Evolutionary conservation across 2,888 invertebrate species (phyloP).

Genomic region (Caenorhabditis japonica): DNA sequence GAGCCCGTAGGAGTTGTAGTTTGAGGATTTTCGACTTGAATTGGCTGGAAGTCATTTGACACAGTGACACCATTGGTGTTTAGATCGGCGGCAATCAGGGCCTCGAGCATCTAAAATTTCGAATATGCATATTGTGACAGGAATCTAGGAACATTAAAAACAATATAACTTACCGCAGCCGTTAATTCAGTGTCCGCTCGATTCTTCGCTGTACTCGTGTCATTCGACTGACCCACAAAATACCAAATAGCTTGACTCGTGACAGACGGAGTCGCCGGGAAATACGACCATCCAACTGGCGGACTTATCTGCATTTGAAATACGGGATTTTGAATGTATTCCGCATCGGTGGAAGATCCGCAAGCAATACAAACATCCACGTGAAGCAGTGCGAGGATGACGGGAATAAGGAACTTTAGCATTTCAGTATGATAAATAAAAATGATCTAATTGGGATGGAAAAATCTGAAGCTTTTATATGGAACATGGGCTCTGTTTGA

Average conservation of each 20-base stretch:
- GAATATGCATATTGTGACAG: too few relatives aligned
- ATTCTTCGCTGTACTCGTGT: slow-evolving; percentile 57
- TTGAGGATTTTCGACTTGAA: slow-evolving; percentile 59
- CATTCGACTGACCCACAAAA: slow-evolving; percentile 66
- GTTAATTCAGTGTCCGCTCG: slow-evolving; percentile 58
- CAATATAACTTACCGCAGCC: slow-evolving; percentile 50
- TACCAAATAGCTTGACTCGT: slow-evolving; percentile 57
- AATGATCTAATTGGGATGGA: too few relatives aligned
- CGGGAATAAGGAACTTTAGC: slow-evolving; percentile 15
- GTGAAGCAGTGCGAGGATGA: slow-evolving; percentile 3
- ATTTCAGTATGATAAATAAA: too few relatives aligned
- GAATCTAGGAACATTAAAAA: too few relatives aligned
- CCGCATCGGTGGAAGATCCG: slow-evolving; percentile 53
- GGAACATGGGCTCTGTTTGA: slow-evolving; percentile 13
- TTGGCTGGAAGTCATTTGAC: slow-evolving; percentile 58
- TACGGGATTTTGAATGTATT: slow-evolving; percentile 61
- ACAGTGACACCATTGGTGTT: slow-evolving; percentile 54
- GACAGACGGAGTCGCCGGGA: slow-evolving; percentile 57
- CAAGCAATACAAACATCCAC: slow-evolving; percentile 22
- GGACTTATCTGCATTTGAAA: slow-evolving; percentile 67
- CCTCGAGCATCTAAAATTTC: slow-evolving; percentile 59
- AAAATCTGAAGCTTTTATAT: slow-evolving; percentile 19
- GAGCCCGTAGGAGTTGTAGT: slow-evolving; percentile 54
- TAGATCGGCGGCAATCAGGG: slow-evolving; percentile 57
- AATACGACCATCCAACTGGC: slow-evolving; percentile 67